Percentiles rank a stretch among this genome's conserved stretches.
phyloP scores from a whole-genome alignment of 1,140 invertebrate species.

The Batillaria attramentaria region DNA sequence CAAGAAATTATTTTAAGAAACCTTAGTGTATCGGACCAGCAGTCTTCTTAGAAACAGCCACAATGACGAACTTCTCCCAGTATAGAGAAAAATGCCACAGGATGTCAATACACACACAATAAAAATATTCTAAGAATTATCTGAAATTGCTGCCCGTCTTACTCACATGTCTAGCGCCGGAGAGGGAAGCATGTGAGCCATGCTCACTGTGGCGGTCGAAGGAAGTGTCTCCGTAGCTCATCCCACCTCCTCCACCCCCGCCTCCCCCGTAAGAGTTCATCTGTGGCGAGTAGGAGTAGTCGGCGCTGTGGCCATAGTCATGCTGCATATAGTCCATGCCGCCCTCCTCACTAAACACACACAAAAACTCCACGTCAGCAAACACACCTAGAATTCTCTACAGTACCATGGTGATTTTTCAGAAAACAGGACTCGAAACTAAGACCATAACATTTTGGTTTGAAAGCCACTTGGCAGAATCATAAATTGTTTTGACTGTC shows the following conservation, averaged over 20 bases:
- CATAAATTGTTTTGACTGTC: too few relatives aligned
- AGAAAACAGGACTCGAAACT: too few relatives aligned
- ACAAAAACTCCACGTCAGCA: conserved; percentile 24
- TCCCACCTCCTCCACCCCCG: conserved; percentile 38
- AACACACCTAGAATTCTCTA: neutral
- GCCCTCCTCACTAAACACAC: conserved; percentile 48
- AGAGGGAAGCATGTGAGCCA: conserved; percentile 50
- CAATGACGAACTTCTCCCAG: neutral
- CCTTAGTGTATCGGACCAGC: too few relatives aligned
- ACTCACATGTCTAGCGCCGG: too few relatives aligned
- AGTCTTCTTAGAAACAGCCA: neutral
- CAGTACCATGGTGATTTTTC: too few relatives aligned
- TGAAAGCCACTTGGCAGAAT: too few relatives aligned
- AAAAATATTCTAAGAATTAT: neutral
- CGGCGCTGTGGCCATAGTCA: conserved; percentile 48
- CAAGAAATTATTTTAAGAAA: too few relatives aligned
- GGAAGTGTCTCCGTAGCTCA: conserved; percentile 42
- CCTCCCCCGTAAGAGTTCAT: conserved; percentile 46
- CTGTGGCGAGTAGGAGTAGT: conserved; percentile 36
- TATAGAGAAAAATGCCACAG: neutral
- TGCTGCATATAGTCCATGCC: conserved; percentile 65
- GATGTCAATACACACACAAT: neutral
- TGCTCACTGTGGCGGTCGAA: conserved; percentile 48
- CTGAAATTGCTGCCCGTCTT: neutral
- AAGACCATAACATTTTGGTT: too few relatives aligned